phyloP scores from a whole-genome alignment of 2,797 vertebrate species.

The Emydoidea blandingii region DNA sequence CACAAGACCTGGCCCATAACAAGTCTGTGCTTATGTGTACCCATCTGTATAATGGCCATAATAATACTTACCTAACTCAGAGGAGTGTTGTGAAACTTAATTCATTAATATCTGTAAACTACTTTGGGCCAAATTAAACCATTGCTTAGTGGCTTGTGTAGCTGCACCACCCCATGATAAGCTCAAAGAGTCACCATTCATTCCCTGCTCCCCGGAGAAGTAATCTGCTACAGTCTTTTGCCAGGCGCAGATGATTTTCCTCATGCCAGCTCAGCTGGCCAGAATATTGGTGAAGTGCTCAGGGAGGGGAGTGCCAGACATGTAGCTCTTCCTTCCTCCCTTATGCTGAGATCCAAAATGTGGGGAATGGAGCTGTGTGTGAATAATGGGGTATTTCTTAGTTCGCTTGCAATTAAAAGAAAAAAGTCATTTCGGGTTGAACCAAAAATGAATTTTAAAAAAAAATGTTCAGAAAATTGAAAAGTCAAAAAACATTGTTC shows the following conservation, averaged over 20 bases:
- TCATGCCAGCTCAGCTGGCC: not conserved
- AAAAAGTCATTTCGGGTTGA: too few species aligned
- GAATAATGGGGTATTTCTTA: too few species aligned
- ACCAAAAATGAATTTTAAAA: too few species aligned
- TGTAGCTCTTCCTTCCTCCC: not conserved
- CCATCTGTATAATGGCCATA: not conserved
- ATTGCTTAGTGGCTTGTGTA: not conserved
- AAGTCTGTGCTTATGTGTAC: not conserved
- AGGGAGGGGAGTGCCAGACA: not conserved
- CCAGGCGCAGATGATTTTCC: not conserved
- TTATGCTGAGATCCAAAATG: fast-evolving
- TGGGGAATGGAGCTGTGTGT: too few species aligned
- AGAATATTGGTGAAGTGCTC: not conserved
- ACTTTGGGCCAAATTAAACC: not conserved
- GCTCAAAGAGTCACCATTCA: not conserved
- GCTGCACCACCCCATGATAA: not conserved
- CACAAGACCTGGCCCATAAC: not conserved
- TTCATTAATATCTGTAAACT: not conserved
- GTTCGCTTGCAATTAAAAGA: too few species aligned
- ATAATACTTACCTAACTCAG: not conserved
- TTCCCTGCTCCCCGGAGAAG: not conserved
- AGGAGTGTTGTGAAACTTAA: not conserved
- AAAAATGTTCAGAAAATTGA: too few species aligned
- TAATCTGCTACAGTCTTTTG: not conserved
- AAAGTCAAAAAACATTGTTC: too few species aligned